Evolutionary conservation across 2,113 vertebrate species (phyloP).

Genomic region (Thalassarche chlororhynchos): DNA sequence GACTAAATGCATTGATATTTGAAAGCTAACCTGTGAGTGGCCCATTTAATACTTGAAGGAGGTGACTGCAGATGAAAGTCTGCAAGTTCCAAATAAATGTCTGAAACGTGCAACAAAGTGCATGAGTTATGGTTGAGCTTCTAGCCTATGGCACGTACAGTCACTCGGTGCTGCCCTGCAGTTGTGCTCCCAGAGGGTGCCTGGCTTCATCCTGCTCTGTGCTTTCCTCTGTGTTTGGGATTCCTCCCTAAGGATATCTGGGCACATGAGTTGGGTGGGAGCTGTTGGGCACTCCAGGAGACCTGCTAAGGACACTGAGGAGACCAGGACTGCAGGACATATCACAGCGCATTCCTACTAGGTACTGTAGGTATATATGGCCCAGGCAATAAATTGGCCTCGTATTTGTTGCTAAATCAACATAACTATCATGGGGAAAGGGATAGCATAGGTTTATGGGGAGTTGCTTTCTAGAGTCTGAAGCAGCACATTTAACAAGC

Average conservation of each 20-base stretch:
- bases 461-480: neutral
- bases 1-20: neutral
- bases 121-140: neutral
- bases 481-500: neutral
- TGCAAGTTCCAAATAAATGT: neutral
- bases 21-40: neutral
- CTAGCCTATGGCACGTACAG: no score
- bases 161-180: no score
- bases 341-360: neutral
- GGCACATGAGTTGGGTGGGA: neutral
- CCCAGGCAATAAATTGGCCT: neutral
- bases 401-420: neutral
- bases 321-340: no score
- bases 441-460: accelerated
- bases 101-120: neutral
- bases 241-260: neutral
- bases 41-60: neutral
- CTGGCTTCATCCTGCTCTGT: neutral
- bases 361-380: neutral
- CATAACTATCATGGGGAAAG: neutral
- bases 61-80: neutral
- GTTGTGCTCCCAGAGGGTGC: neutral
- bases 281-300: neutral
- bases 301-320: neutral
- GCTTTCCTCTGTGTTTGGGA: neutral